Conservation (phyloP, 1,140 invertebrate species). For the Drosophila triauraria region DNA sequence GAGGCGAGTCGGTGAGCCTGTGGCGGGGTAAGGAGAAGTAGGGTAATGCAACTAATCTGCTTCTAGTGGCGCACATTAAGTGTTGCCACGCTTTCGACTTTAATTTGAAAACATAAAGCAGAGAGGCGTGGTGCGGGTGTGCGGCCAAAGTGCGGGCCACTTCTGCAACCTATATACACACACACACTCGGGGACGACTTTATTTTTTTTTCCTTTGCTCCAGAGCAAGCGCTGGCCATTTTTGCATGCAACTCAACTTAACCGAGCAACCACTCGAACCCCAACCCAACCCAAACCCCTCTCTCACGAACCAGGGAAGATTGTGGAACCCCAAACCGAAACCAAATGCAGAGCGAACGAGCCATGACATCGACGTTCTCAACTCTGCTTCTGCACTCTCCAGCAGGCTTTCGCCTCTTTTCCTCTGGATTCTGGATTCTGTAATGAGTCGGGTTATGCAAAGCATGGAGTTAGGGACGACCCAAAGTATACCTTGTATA, state of each 20-base stretch:
- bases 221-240: conserved; percentile 42
- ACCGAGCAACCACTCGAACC: conserved; percentile 63
- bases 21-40: background rate
- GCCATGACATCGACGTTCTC: conserved; percentile 41
- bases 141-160: conserved; percentile 57
- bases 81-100: conserved; percentile 83
- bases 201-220: conserved; percentile 28
- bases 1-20: conserved; percentile 21
- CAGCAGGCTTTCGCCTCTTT: background rate
- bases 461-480: background rate
- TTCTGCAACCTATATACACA: conserved; percentile 45
- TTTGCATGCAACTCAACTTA: conserved; percentile 69
- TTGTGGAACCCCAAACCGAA: conserved; percentile 24
- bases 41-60: conserved; percentile 80
- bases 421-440: conserved; percentile 17
- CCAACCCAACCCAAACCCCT: conserved; percentile 8
- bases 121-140: conserved; percentile 21
- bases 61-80: conserved; percentile 83
- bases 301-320: conserved; percentile 10
- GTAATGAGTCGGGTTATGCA: conserved; percentile 26
- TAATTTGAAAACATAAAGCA: conserved; percentile 83
- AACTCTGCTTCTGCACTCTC: background rate
- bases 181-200: conserved; percentile 12
- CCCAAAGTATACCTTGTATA: background rate
- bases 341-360: conserved; percentile 37